A percentile compares a stretch with the other conserved stretches of the same genome.
Conservation (phyloP, 2,113 vertebrate genomes). For the Tachysurus vachellii region DNA sequence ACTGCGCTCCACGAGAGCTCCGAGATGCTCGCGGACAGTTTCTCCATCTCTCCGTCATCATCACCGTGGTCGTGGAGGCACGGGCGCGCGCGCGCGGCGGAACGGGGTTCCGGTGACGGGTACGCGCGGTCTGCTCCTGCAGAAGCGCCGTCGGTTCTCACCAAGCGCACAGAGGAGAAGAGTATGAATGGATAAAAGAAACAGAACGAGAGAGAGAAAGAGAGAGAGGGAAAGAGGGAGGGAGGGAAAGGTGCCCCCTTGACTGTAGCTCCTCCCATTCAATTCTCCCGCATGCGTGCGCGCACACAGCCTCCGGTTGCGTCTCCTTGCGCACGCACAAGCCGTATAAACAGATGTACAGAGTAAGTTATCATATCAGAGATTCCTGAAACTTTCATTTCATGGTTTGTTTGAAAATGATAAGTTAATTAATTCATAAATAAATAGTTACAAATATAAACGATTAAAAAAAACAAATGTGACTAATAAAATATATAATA, state of each 20-base stretch:
- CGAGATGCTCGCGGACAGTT: conserved; percentile 84
- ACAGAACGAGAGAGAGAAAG: not conserved
- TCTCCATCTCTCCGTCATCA: conserved; percentile 83
- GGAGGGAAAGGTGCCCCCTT: not conserved
- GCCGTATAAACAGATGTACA: not conserved
- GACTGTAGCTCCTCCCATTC: conserved; percentile 9
- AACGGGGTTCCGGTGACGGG: conserved; percentile 12
- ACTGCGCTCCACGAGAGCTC: conserved; percentile 88
- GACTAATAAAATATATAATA: too few relatives aligned
- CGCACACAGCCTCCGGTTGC: not conserved
- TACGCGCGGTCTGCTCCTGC: not conserved
- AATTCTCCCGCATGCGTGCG: not conserved
- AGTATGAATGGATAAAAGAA: not conserved
- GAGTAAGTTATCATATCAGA: too few relatives aligned
- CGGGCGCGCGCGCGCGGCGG: not conserved
- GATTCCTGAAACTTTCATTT: too few relatives aligned
- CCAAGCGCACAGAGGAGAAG: not conserved
- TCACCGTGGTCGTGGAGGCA: conserved; percentile 42
- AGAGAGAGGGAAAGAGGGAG: not conserved
- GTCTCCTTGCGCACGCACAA: not conserved
- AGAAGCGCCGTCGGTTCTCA: conserved; percentile 10
- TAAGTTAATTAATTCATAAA: too few relatives aligned
- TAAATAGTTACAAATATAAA: too few relatives aligned
- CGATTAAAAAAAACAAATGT: too few relatives aligned
- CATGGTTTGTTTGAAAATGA: too few relatives aligned